Conservation (phyloP, 2,797 vertebrate species). For the Sebastes reedi region DNA sequence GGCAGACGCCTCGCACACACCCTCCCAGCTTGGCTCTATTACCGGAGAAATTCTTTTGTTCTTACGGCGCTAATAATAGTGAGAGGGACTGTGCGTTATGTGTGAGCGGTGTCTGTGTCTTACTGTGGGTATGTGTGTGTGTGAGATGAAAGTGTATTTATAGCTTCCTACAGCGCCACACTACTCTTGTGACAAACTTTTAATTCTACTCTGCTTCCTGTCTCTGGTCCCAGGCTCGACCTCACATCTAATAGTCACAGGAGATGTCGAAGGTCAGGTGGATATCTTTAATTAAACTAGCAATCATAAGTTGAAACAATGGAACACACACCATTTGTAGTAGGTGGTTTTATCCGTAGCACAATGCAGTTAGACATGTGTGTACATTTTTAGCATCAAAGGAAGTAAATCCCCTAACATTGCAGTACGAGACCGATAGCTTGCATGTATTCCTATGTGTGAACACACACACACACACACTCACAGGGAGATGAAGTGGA, state of each 20-base stretch:
- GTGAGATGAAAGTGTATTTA: constrained; percentile 86
- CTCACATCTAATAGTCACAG: constrained; percentile 16
- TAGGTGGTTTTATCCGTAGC: not conserved
- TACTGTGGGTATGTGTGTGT: constrained; percentile 40
- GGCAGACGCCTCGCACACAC: constrained; percentile 77
- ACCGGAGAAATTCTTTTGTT: constrained; percentile 86
- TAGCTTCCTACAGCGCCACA: constrained; percentile 82
- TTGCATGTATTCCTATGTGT: not conserved
- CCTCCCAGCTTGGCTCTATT: constrained; percentile 85
- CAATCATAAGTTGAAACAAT: not conserved
- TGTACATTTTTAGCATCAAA: not conserved
- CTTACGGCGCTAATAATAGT: constrained; percentile 93
- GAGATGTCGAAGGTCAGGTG: constrained; percentile 11
- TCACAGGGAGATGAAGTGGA: not conserved
- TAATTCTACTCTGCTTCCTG: constrained; percentile 91
- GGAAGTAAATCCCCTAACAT: not conserved
- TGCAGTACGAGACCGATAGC: not conserved
- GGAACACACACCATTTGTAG: not conserved
- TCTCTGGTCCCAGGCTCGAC: constrained; percentile 76
- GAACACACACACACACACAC: not conserved
- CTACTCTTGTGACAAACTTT: constrained; percentile 84
- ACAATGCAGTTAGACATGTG: not conserved
- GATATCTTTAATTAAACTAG: not conserved
- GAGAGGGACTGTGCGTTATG: constrained; percentile 57
- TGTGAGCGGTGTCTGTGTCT: constrained; percentile 62